Evolutionary conservation across 2,113 vertebrate genomes (phyloP).

Genomic region (Erpornis zantholeuca): DNA sequence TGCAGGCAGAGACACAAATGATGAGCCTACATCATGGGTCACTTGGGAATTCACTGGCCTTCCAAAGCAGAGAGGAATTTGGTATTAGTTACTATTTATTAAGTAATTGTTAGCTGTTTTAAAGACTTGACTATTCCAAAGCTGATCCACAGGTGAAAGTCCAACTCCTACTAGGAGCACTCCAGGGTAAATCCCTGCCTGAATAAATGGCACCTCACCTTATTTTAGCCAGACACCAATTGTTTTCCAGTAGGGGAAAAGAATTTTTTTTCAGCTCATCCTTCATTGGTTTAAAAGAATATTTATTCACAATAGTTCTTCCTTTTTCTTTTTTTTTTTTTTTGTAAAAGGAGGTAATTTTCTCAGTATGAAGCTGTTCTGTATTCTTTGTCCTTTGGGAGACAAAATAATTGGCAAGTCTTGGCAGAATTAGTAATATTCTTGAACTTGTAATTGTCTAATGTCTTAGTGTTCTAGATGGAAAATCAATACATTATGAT

Average conservation of each 20-base stretch:
- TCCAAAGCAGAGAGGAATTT: not conserved
- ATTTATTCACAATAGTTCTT: not conserved
- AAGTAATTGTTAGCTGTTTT: not conserved
- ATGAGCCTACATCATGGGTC: not conserved
- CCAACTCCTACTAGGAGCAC: not conserved
- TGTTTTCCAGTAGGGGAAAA: not conserved
- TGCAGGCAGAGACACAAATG: not conserved
- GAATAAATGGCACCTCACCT: not conserved
- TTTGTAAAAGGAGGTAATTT: not conserved
- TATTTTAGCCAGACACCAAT: not conserved
- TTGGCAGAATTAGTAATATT: slow-evolving; percentile 40
- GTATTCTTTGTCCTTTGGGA: not conserved
- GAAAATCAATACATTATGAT: slow-evolving; percentile 51
- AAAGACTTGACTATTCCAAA: not conserved
- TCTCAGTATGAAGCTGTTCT: not conserved
- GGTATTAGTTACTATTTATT: not conserved
- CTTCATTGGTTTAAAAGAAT: not conserved
- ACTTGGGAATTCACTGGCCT: not conserved
- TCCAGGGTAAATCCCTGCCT: not conserved
- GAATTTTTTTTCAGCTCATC: not conserved
- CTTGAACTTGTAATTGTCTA: slow-evolving; percentile 36
- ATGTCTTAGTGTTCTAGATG: slow-evolving; percentile 1
- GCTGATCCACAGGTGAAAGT: not conserved
- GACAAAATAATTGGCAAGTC: slow-evolving; percentile 21
- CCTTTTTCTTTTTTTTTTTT: not conserved